Conservation (phyloP, 2,113 vertebrate genomes). For the Corythaeola cristata region DNA sequence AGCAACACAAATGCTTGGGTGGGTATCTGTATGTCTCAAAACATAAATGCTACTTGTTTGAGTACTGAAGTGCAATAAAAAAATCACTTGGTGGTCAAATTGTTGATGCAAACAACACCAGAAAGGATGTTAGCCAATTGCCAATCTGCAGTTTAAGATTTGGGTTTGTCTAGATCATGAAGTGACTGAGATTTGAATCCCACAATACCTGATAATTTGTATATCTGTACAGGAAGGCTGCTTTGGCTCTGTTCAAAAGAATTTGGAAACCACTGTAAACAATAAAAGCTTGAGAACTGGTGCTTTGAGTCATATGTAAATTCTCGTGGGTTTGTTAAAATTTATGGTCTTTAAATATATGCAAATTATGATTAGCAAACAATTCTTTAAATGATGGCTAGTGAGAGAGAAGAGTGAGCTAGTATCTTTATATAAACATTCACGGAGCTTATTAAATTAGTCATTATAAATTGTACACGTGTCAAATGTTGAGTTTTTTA, state of each 20-base stretch:
- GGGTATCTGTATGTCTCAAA: neutral
- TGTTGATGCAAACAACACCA: neutral
- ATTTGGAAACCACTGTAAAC: neutral
- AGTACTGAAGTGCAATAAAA: neutral
- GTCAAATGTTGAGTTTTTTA: neutral
- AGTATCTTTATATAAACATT: neutral
- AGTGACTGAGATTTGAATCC: neutral
- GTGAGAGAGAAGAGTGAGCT: neutral
- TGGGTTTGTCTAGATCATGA: neutral
- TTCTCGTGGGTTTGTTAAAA: neutral
- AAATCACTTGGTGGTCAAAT: neutral
- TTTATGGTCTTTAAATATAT: neutral
- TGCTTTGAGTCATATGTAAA: neutral
- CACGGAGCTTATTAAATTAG: neutral
- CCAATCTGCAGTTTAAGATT: neutral
- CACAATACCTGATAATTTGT: neutral
- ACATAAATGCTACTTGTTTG: neutral
- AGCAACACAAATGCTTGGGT: neutral
- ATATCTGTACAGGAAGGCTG: neutral
- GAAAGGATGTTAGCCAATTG: neutral
- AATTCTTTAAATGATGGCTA: neutral
- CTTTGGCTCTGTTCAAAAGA: neutral
- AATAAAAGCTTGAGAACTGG: neutral
- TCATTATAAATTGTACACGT: neutral
- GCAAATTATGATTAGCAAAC: neutral